These are phyloP conservation scores for Drosophila multiciliata DNA, from an alignment of 2,888 invertebrate species.

Conservation along the genomic window DNA sequence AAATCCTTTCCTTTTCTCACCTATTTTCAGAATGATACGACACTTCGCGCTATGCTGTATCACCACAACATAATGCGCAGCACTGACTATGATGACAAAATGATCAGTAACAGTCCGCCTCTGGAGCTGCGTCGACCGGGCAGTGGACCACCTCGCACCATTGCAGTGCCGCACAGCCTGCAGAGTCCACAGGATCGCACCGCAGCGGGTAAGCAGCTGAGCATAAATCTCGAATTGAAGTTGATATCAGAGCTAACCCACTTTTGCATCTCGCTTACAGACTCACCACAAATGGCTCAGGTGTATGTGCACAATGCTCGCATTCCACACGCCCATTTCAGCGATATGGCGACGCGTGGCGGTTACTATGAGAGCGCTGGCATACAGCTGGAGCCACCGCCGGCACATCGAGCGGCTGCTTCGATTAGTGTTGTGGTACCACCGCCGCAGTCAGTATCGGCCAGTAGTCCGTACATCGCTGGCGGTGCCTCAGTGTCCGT, in stretches of 20 bases:
- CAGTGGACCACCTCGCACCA: conserved; percentile 86
- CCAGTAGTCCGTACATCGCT: conserved; percentile 70
- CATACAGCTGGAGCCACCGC: conserved; percentile 87
- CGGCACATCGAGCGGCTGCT: conserved; percentile 85
- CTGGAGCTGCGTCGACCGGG: conserved; percentile 89
- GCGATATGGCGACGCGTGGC: conserved; percentile 84
- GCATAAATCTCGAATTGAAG: not conserved
- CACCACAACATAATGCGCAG: conserved; percentile 85
- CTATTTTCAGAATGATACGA: conserved; percentile 85
- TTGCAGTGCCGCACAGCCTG: conserved; percentile 89
- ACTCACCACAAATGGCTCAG: conserved; percentile 89
- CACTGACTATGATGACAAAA: conserved; percentile 83
- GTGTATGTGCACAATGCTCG: conserved; percentile 87
- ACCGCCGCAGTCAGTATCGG: conserved; percentile 74
- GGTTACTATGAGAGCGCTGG: conserved; percentile 86
- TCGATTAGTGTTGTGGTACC: conserved; percentile 85
- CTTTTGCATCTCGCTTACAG: conserved; percentile 71
- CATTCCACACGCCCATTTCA: conserved; percentile 85
- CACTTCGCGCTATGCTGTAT: conserved; percentile 83
- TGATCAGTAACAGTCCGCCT: conserved; percentile 90
- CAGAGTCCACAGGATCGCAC: conserved; percentile 89
- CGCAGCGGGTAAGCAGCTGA: conserved; percentile 86
- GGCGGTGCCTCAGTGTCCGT: conserved; percentile 59
- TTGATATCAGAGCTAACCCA: not conserved
- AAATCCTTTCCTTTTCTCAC: not conserved